Percentiles rank a stretch among this genome's conserved stretches.
Conservation (phyloP, 2,113 vertebrate species). For the Peromyscus maniculatus region DNA sequence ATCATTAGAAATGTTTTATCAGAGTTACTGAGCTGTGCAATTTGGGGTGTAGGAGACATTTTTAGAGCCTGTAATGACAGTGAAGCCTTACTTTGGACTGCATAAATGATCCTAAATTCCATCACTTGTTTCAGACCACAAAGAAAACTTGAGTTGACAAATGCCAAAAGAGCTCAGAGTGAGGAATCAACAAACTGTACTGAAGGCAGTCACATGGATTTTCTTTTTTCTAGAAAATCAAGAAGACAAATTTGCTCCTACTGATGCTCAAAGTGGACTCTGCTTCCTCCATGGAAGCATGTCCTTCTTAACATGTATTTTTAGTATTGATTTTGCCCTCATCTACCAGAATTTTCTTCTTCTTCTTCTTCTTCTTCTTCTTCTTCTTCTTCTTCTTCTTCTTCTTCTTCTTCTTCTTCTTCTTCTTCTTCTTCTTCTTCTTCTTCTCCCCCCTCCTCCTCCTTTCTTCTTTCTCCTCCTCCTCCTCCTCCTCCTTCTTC, state of each 20-base stretch:
- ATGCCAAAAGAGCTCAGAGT: neutral
- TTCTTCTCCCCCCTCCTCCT: neutral
- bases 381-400: neutral
- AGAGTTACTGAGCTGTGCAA: neutral
- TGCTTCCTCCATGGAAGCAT: conserved; percentile 49
- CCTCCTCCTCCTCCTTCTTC: fast-evolving
- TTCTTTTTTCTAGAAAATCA: neutral
- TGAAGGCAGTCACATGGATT: fast-evolving
- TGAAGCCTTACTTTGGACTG: neutral
- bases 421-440: neutral
- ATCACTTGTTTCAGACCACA: neutral
- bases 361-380: too few relatives aligned
- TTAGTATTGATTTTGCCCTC: conserved; percentile 74
- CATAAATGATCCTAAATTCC: neutral
- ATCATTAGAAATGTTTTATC: neutral
- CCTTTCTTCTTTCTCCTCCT: neutral
- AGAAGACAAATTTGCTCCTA: neutral
- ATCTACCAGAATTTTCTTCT: conserved; percentile 58
- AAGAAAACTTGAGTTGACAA: neutral
- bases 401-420: neutral
- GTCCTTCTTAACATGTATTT: conserved; percentile 62
- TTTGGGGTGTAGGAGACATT: neutral
- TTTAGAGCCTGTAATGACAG: neutral
- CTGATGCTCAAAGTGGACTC: conserved; percentile 33
- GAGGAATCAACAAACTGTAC: neutral